Percentiles rank a stretch among this genome's conserved stretches.
Evolutionary conservation across 2,888 invertebrate species (phyloP).

Genomic region (Oxytorus armatus): DNA sequence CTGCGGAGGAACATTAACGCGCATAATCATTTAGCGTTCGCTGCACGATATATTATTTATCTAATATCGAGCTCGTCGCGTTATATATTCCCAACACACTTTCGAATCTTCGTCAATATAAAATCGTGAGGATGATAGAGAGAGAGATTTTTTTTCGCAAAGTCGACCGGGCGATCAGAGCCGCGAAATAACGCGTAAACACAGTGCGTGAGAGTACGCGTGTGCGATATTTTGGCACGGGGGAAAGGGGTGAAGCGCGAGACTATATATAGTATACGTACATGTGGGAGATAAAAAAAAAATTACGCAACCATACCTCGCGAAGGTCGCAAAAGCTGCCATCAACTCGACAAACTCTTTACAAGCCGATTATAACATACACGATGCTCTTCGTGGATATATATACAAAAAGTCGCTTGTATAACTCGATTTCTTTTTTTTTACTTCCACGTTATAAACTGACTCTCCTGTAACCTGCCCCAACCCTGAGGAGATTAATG

Average conservation of each 20-base stretch:
- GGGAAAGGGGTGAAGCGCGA: constrained; percentile 19
- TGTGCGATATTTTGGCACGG: neutral
- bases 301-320: constrained; percentile 81
- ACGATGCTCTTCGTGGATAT: constrained; percentile 18
- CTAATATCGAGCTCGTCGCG: constrained; percentile 28
- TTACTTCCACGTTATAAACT: constrained; percentile 28
- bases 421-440: constrained; percentile 41
- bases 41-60: constrained; percentile 39
- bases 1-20: constrained; percentile 8
- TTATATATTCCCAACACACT: constrained; percentile 7
- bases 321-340: constrained; percentile 78
- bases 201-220: constrained; percentile 44
- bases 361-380: constrained; percentile 58
- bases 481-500: constrained; percentile 79
- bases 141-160: constrained; percentile 5
- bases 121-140: neutral
- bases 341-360: constrained; percentile 48
- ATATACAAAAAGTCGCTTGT: constrained; percentile 27
- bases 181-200: constrained; percentile 47
- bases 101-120: constrained; percentile 21
- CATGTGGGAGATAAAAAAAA: constrained; percentile 75
- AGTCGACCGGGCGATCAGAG: constrained; percentile 16
- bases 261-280: neutral
- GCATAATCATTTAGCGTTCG: constrained; percentile 18
- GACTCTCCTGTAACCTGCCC: constrained; percentile 78